A percentile compares a stretch with the other conserved stretches of the same genome.
phyloP scores from a whole-genome alignment of 2,113 vertebrate species.

The Naja naja region DNA sequence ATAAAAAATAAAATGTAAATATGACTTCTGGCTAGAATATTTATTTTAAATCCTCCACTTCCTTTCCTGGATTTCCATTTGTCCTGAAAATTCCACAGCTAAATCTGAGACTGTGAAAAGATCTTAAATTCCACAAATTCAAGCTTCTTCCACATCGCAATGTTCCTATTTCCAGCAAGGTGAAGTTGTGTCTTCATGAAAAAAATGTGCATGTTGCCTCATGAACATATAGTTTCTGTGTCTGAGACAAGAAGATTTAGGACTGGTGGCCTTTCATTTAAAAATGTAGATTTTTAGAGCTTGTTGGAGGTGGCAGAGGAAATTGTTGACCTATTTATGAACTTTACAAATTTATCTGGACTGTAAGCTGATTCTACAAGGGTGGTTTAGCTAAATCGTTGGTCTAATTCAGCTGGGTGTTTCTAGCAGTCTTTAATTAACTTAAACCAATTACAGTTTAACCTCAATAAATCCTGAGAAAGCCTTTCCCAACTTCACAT shows the following conservation, averaged over 20 bases:
- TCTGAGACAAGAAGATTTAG: background rate
- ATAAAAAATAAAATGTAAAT: background rate
- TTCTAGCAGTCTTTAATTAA: background rate
- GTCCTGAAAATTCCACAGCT: background rate
- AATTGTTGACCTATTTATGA: background rate
- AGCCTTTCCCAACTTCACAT: background rate
- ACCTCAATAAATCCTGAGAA: background rate
- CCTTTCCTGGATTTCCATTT: background rate
- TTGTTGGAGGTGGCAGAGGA: background rate
- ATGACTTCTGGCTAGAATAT: background rate
- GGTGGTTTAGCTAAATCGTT: background rate
- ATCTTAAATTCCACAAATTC: background rate
- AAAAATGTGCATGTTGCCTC: background rate
- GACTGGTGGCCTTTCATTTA: background rate
- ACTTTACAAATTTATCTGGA: background rate
- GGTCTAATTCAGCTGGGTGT: background rate
- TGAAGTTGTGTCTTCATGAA: background rate
- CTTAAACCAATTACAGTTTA: background rate
- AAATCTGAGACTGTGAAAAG: background rate
- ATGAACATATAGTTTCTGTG: background rate
- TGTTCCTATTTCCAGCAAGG: background rate
- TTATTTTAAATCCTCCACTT: background rate
- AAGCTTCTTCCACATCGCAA: background rate
- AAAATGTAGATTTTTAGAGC: background rate
- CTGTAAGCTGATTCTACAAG: background rate